Conservation (phyloP, 2,888 invertebrate genomes). For the Dysmachus trigonus region DNA sequence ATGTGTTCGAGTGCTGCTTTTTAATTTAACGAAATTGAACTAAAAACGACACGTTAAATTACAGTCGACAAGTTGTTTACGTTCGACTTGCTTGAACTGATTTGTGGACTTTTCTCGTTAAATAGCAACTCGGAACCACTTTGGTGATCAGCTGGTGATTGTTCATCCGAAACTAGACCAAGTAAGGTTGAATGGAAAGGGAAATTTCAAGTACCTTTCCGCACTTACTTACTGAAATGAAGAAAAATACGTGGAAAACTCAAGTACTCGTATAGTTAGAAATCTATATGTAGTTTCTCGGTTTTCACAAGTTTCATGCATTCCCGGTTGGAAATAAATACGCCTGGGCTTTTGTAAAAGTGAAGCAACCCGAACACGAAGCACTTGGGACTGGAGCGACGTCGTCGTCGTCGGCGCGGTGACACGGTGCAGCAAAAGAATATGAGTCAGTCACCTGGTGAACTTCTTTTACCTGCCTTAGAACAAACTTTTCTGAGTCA, state of each 20-base stretch:
- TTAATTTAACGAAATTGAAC: neutral
- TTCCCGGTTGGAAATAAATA: conserved; percentile 2
- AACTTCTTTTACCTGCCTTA: conserved; percentile 18
- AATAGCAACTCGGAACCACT: neutral
- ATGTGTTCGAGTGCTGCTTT: too few species aligned
- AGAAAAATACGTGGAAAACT: neutral
- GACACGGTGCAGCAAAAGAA: neutral
- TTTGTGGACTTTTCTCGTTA: neutral
- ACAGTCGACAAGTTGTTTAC: too few species aligned
- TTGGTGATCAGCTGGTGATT: neutral
- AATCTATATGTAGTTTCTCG: neutral
- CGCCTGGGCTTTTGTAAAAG: neutral
- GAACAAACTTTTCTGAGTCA: conserved; percentile 13
- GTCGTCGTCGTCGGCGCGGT: neutral
- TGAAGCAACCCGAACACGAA: neutral
- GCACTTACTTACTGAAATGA: neutral
- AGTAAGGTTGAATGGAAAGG: neutral
- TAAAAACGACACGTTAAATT: too few species aligned
- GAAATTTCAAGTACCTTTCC: neutral
- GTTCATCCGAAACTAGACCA: neutral
- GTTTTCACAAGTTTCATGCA: neutral
- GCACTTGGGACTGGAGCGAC: neutral
- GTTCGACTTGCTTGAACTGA: neutral
- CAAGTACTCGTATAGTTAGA: neutral
- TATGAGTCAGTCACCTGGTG: conserved; percentile 38